Evolutionary conservation across 2,888 invertebrate species (phyloP), one percentile per base, ranked within the genome.

Genomic region (Mesopsocus fuscifrons): DNA sequence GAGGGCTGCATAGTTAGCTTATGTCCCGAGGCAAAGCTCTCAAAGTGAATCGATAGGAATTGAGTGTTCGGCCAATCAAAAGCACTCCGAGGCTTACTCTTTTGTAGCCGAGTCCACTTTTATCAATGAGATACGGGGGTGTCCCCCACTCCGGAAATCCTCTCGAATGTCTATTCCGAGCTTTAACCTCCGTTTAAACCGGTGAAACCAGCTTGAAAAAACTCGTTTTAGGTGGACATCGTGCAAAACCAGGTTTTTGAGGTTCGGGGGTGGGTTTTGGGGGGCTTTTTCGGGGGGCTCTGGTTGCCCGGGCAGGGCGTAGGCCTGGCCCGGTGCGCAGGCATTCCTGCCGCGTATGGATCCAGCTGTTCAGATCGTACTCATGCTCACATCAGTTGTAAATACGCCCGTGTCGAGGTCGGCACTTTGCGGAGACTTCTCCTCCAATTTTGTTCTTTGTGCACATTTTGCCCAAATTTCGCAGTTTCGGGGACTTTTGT

Each of bases 21-120:
- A 26, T 26, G 26, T 6, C 8, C 11, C 8, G 6, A 9, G 26
- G 11, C 8, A 26, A 26, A 11, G 8, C 8, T 26, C 11, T 26
- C 8, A 9, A 26, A 26, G 26, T 26, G 38, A 38, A 16, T 34
- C 34, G 34, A 18, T 20, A 4, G 6, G 6, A 38, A 20, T 20
- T n/a, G 16, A 38, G 38, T 38, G 17, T 4, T 9, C 20, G 20
- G 18, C 38, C 38, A 21, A 38, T 38, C 38, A 15, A 38, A n/a
- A 20, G 20, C 38, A 38, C 38, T 20, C 6, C n/a, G 20, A 18
- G 38, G 38, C 38, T 38, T 38, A 38, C 38, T 20, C 38, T 38
- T 38, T 38, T 38, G 38, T 38, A 20, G 38, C 15, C 17, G 20
- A 38, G 38, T 38, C 38, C 38, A 38, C 21, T 38, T 38, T 38